These are phyloP conservation scores for Aegotheles bennettii DNA, from an alignment of 2,113 vertebrate genomes.

Conservation along the genomic window DNA sequence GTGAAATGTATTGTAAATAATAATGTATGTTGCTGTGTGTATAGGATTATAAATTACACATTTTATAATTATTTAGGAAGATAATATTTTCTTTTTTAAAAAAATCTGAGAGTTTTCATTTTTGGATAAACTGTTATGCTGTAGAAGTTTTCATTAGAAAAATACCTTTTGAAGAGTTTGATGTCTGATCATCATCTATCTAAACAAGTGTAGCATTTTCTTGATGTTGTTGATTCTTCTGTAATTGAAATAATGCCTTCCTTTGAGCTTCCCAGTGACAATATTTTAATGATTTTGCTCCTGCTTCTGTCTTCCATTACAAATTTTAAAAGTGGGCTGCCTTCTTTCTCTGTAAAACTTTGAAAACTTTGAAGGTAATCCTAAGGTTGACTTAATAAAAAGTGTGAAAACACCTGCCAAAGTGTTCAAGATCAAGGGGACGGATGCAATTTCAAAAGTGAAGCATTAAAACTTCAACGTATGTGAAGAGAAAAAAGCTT, in stretches of 20 bases:
- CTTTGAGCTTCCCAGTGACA: not conserved
- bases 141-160: not conserved
- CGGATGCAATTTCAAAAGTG: slow-evolving; percentile 24
- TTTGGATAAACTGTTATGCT: not conserved
- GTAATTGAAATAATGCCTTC: not conserved
- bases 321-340: not conserved
- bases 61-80: not conserved
- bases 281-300: slow-evolving; percentile 28
- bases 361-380: slow-evolving; percentile 44
- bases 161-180: not conserved
- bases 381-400: slow-evolving; percentile 46
- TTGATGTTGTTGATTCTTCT: not conserved
- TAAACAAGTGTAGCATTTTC: not conserved
- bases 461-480: not conserved
- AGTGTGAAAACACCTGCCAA: slow-evolving; percentile 24
- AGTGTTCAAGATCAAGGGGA: slow-evolving; percentile 30
- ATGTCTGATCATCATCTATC: not conserved
- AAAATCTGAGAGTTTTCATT: not conserved
- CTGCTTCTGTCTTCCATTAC: not conserved
- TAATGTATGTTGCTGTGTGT: not conserved
- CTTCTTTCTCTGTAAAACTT: not conserved
- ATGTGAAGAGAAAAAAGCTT: not conserved
- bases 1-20: not conserved
- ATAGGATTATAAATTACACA: not conserved
- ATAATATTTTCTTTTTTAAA: not conserved